phyloP scores from a whole-genome alignment of 1,140 invertebrate genomes.

The Diorhabda sublineata region DNA sequence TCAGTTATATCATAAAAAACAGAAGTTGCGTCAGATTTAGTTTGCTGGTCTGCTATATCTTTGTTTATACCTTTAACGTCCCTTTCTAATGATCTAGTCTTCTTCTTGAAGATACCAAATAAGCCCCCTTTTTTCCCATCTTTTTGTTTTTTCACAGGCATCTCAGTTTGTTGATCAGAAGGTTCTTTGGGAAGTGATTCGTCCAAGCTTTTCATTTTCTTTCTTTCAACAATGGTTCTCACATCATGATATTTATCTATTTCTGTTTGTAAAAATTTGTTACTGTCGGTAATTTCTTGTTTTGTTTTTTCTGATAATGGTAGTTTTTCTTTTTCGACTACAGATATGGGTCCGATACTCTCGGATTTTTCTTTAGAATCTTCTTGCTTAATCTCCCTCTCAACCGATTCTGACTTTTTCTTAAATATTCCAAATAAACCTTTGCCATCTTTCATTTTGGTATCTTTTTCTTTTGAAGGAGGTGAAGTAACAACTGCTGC shows the following conservation, averaged over 20 bases:
- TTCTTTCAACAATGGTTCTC: not conserved
- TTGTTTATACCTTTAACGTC: not conserved
- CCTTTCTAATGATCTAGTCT: slow-evolving; percentile 8
- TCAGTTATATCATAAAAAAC: not conserved
- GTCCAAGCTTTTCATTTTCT: too few species aligned
- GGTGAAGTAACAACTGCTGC: not conserved
- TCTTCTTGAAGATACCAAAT: slow-evolving; percentile 26
- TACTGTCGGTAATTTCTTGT: not conserved
- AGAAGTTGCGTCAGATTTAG: not conserved
- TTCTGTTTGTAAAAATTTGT: slow-evolving; percentile 20
- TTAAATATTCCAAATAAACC: slow-evolving; percentile 23
- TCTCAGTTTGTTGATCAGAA: not conserved
- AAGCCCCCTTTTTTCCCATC: slow-evolving; percentile 16
- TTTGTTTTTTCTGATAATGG: not conserved
- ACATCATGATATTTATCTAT: slow-evolving; percentile 25
- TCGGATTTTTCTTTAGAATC: not conserved
- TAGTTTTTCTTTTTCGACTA: not conserved
- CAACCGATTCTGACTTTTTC: slow-evolving; percentile 5
- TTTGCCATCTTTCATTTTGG: slow-evolving; percentile 7
- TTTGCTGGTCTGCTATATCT: not conserved
- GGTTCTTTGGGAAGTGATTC: not conserved
- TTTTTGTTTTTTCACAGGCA: not conserved
- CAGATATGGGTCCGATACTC: too few species aligned
- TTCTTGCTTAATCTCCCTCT: not conserved
- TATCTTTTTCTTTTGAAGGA: not conserved